Base-by-base conservation (phyloP, 2,888 invertebrate genomes). In the Campaea margaritaria region DNA sequence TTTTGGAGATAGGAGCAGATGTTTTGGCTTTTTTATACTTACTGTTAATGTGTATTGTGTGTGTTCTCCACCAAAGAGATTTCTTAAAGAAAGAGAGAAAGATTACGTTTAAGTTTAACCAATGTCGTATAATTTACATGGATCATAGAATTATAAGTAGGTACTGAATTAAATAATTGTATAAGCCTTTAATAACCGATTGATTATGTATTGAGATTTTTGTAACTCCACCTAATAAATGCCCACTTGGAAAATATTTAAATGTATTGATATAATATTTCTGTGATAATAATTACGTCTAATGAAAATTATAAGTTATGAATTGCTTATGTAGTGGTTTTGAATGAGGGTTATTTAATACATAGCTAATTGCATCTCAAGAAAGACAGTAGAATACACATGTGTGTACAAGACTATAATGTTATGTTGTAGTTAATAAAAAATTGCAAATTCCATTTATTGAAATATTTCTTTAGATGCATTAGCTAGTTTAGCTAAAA, bases 241-340 rank as follows among this genome's bases (percentile, higher is more conserved):
- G 27, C 43, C 13, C 13, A 45, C n/a, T 38, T 38, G 21, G 15
- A 34, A 44, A 45, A 51, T 43, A 27, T 44, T n/a, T 39, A 9
- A n/a, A 34, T 36, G 38, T 44, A 50, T 16, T 16, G 46, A 45
- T 46, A 28, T 46, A 57, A 57, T 46, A 13, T 48, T 58, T 39
- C 58, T 58, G 58, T 58, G 58, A 58, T 58, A 58, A 36, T 52
- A 52, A 28, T 48, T 58, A 53, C 48, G 58, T 49, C 59, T 59
- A 21, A 21, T 21, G 21, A 3, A 21, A 21, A 21, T 3, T 21
- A 54, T 50, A 43, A 21, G 34, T 7, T 39, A 15, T 44, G 38
- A 12, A 36, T 1, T 1, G 10, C 2, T 34, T 34, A 34, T 36
- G 36, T 36, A 36, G n/a, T 2, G 1, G 10, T n/a, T 36, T 10